These are phyloP conservation scores for Sylvilagus bachmani DNA, from an alignment of 2,113 vertebrate genomes.

Conservation along the genomic window DNA sequence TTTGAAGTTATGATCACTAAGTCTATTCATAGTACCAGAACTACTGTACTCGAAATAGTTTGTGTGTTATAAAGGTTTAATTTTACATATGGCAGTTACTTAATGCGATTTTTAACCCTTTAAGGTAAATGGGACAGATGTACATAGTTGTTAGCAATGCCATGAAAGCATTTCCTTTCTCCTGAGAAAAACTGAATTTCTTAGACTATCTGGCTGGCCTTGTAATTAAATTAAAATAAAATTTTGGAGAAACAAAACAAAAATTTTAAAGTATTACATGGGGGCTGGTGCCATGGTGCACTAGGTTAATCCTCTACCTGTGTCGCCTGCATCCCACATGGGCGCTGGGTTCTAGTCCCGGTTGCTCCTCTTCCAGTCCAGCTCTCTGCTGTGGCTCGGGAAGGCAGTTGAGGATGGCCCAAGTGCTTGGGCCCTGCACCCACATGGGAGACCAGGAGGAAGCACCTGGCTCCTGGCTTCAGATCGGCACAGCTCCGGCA, in stretches of 20 bases:
- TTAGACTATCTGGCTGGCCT: conserved; percentile 93
- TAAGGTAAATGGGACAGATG: conserved; percentile 79
- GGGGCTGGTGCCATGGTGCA: too few relatives aligned
- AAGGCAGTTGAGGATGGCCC: too few relatives aligned
- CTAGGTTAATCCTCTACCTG: too few relatives aligned
- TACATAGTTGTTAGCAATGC: conserved; percentile 87
- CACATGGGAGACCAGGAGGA: too few relatives aligned
- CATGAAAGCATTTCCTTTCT: conserved; percentile 86
- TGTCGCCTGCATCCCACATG: too few relatives aligned
- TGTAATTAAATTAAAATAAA: conserved; percentile 92
- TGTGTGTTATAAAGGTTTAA: conserved; percentile 85
- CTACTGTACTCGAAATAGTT: conserved; percentile 84
- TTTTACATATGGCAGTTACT: conserved; percentile 85
- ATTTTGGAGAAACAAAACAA: conserved; percentile 92
- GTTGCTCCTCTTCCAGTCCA: too few relatives aligned
- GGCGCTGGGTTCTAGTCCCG: too few relatives aligned
- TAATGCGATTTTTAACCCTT: conserved; percentile 79
- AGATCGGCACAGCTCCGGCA: too few relatives aligned
- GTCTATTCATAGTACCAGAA: conserved; percentile 85
- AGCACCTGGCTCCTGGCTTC: too few relatives aligned
- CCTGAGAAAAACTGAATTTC: conserved; percentile 87
- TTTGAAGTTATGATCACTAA: conserved; percentile 86
- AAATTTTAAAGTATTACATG: background rate
- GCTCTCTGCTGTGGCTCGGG: too few relatives aligned
- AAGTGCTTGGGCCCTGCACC: too few relatives aligned